phyloP scores from a whole-genome alignment of 2,113 vertebrate species.

The Oryzias celebensis region DNA sequence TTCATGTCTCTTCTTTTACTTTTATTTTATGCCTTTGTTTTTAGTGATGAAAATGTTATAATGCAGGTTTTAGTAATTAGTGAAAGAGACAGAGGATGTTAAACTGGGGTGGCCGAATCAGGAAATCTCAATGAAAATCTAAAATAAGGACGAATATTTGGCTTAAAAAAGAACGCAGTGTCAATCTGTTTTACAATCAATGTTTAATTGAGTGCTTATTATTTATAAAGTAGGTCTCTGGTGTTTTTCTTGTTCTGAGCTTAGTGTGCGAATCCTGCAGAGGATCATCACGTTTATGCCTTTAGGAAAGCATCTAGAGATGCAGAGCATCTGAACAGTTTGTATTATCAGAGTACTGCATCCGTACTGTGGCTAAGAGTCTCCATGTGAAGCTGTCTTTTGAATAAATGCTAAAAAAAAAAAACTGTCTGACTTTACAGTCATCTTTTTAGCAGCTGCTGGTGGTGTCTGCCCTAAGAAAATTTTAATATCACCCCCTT shows the following conservation, averaged over 20 bases:
- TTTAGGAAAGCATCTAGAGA: slow-evolving; percentile 35
- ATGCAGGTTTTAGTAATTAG: too few species aligned
- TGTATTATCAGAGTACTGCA: slow-evolving; percentile 44
- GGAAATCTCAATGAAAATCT: slow-evolving; percentile 2
- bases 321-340: slow-evolving; percentile 33
- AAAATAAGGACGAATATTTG: slow-evolving; percentile 60
- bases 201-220: slow-evolving; percentile 70
- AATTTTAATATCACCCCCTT: slow-evolving; percentile 32
- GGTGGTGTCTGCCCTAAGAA: not conserved
- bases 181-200: slow-evolving; percentile 55
- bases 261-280: slow-evolving; percentile 41
- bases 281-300: slow-evolving; percentile 61
- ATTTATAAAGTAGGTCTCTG: slow-evolving; percentile 65
- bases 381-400: slow-evolving; percentile 19
- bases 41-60: slow-evolving; percentile 12
- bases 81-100: too few species aligned
- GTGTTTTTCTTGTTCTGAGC: slow-evolving; percentile 47
- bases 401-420: slow-evolving; percentile 38
- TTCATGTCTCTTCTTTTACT: too few species aligned
- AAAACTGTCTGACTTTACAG: slow-evolving; percentile 30
- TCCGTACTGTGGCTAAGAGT: slow-evolving; percentile 19
- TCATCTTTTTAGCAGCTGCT: slow-evolving; percentile 19
- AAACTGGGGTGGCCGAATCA: not conserved
- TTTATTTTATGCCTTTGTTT: too few species aligned
- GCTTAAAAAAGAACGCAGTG: slow-evolving; percentile 67